Percentiles rank a stretch among this genome's conserved stretches.
Evolutionary conservation across 2,797 vertebrate species (phyloP).

Genomic region (Malurus splendens): DNA sequence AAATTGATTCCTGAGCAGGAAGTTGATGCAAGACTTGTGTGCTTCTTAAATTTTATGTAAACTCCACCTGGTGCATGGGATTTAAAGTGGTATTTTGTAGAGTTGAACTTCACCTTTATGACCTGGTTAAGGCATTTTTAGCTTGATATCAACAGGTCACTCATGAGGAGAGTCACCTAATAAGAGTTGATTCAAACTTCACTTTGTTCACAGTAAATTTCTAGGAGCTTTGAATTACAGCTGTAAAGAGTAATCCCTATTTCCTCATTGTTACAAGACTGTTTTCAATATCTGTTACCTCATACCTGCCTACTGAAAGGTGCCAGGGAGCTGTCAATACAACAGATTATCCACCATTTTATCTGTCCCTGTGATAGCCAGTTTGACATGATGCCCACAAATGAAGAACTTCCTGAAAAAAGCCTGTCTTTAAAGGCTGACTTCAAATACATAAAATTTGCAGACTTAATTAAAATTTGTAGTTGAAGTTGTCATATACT

Average conservation of each 20-base stretch:
- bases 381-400: background rate
- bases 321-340: background rate
- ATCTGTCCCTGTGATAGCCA: background rate
- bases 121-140: background rate
- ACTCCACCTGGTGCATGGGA: background rate
- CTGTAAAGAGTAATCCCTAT: background rate
- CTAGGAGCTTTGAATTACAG: background rate
- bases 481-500: background rate
- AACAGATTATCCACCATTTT: background rate
- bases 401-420: background rate
- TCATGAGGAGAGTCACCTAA: background rate
- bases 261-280: background rate
- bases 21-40: background rate
- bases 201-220: background rate
- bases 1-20: constrained; percentile 16
- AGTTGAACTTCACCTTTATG: background rate
- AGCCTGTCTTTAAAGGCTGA: background rate
- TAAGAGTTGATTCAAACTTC: background rate
- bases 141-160: background rate
- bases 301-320: background rate
- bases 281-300: background rate
- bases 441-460: background rate
- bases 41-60: background rate
- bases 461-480: background rate
- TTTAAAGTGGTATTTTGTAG: constrained; percentile 7